Evolutionary conservation across 2,797 vertebrate species (phyloP).

Genomic region (Sebastes diploproa): DNA sequence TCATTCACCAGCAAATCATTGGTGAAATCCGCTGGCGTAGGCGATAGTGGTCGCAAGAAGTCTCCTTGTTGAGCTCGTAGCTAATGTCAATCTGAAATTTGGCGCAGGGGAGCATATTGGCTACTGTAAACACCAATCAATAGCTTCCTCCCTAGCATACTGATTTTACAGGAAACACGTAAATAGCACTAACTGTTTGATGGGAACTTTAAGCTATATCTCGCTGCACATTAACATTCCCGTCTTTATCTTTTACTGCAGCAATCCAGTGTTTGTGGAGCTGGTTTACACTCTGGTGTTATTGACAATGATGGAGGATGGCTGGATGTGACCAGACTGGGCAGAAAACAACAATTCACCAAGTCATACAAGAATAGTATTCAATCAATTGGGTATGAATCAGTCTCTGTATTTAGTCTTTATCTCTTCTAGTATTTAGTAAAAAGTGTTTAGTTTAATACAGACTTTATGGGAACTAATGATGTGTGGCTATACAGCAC

Average conservation of each 20-base stretch:
- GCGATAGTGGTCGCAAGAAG: background rate
- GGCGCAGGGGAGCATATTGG: background rate
- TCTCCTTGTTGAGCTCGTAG: background rate
- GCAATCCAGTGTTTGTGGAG: conserved; percentile 97
- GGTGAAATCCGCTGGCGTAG: background rate
- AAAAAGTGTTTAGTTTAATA: background rate
- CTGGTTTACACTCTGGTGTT: conserved; percentile 91
- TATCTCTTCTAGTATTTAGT: background rate
- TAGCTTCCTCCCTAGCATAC: background rate
- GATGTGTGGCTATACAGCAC: background rate
- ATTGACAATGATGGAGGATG: conserved; percentile 97
- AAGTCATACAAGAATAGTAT: conserved; percentile 93
- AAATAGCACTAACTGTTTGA: background rate
- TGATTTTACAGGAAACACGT: background rate
- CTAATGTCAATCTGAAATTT: background rate
- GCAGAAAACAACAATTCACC: conserved; percentile 90
- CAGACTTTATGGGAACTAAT: background rate
- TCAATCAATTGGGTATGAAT: conserved; percentile 89
- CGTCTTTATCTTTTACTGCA: conserved; percentile 57
- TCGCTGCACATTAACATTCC: background rate
- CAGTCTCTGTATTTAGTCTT: background rate
- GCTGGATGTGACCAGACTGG: conserved; percentile 94
- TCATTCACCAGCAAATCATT: background rate
- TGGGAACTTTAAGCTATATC: background rate
- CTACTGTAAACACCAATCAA: background rate